Evolutionary conservation across 1,140 invertebrate species (phyloP), one percentile per base, ranked within the genome.

Genomic region (Brachionus plicatilis): DNA sequence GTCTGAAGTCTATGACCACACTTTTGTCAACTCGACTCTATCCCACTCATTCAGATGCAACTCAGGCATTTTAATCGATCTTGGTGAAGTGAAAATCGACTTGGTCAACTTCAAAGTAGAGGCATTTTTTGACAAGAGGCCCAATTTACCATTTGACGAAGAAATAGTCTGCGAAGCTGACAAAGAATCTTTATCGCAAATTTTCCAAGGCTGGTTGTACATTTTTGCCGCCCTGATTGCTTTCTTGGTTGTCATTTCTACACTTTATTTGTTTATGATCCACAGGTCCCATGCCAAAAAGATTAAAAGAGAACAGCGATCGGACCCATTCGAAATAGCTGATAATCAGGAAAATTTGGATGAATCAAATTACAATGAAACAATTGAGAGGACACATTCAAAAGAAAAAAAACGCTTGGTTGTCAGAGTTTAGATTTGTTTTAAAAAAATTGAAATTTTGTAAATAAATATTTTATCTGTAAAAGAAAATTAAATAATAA

Each of bases 61-160:
- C 12, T 65, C 53, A 12, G 79, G 79, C 4, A 37, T 82, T 33
- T 7, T 33, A 9, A 82, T 82, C 9, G 65, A 68, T 27, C 27
- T 82, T 9, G 53, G 53, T 2, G 79, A 82, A 82, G 41, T 82
- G 4, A 66, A 45, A 12, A 82, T 82, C 17, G 4, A 47, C n/a
- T 14, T 82, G 29, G 2, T 20, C 24, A 82, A 82, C 14, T 65
- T 82, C 37, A 82, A 60, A 43, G 24, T 82, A 3, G 79, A 82
- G 41, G 20, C 56, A 2, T 82, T 82, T 65, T 82, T 82, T 47
- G 60, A 82, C 17, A 82, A 82, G 45, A 27, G 79, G 11, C 79
- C 79, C 12, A 82, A 82, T 68, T 47, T 82, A 12, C 79, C 79
- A 37, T 82, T 82, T 27, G 79, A 82, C 79, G 53, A 82, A 8